Base-by-base conservation (phyloP, 2,888 invertebrate genomes). In the Pollenia angustigena region DNA sequence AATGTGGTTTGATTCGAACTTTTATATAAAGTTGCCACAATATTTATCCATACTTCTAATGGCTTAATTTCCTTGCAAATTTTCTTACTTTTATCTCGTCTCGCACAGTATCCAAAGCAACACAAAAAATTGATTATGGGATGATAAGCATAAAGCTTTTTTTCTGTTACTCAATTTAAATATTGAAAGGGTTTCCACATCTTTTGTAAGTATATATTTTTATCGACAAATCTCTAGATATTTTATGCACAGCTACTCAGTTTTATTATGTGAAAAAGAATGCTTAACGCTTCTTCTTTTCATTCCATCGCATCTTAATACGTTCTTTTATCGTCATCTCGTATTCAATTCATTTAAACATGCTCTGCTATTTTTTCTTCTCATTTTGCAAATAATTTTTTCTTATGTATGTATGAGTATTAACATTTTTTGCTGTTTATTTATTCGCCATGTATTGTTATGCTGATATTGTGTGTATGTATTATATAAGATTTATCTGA, bases 401-500 rank as follows among this genome's bases (percentile, higher is more conserved):
- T 42, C 16, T 54, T 44, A 84, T 84, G 46, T 44, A 84, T 84
- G 46, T 50, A 40, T 79, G 60, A 40, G 52, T 74, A 52, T 60
- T 60, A 23, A 16, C 32, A n/a, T 62, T 42, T 54, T 32, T n/a
- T 14, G n/a, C n/a, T 75, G 0, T 52, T 66, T 46, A 32, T 76
- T 71, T 11, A 40, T 48, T 56, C n/a, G 6, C 52, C 72, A 52
- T 78, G 68, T 66, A 81, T 79, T 84, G 72, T 78, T 84, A 56
- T 84, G 81, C 68, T 72, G 52, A 66, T 80, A 75, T 64, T 40
- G 48, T 74, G 14, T 60, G 40, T 58, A 42, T 74, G 14, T 60
- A 46, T 58, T 75, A 42, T 62, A 48, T 23, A 81, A 81, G 87
- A 87, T 87, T 78, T 72, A 74, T 81, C 78, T 56, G 84, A 87